Percentiles rank a stretch among this genome's conserved stretches.
Conservation (phyloP, 2,113 vertebrate species). For the Eretmochelys imbricata region DNA sequence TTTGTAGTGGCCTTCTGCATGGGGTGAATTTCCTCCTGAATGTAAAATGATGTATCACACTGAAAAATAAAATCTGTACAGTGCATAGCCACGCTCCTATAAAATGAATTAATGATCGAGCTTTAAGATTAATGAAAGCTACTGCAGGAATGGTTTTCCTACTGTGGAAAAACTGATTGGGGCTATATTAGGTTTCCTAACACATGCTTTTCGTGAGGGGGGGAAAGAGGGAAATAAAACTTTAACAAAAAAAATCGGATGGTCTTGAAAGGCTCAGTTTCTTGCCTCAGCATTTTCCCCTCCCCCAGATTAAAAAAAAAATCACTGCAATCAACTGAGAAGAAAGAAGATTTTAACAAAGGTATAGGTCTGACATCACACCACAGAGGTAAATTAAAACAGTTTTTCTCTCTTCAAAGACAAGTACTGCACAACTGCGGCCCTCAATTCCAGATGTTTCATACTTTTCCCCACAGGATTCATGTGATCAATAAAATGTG, state of each 20-base stretch:
- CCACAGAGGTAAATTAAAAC: slow-evolving; percentile 37
- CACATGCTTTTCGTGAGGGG: neutral
- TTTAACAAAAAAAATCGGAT: neutral
- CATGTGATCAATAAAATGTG: neutral
- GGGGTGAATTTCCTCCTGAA: neutral
- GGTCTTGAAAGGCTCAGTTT: neutral
- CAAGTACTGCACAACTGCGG: slow-evolving; percentile 19
- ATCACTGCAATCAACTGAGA: neutral
- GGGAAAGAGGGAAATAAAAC: neutral
- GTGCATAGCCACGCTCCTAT: neutral
- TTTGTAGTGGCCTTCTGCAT: neutral
- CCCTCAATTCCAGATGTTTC: slow-evolving; percentile 55
- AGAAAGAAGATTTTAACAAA: neutral
- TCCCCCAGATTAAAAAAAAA: neutral
- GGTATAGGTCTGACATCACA: neutral
- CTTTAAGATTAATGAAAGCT: neutral
- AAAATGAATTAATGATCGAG: neutral
- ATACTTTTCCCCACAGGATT: slow-evolving; percentile 13
- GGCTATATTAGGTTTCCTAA: neutral
- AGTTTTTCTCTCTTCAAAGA: slow-evolving; percentile 42
- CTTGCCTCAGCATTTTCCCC: neutral
- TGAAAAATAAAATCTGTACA: neutral
- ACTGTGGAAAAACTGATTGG: accelerated
- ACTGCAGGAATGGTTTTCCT: neutral
- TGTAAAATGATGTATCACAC: neutral